These are phyloP conservation scores for Drosophila antonietae DNA, from an alignment of 2,888 invertebrate species.

Conservation along the genomic window DNA sequence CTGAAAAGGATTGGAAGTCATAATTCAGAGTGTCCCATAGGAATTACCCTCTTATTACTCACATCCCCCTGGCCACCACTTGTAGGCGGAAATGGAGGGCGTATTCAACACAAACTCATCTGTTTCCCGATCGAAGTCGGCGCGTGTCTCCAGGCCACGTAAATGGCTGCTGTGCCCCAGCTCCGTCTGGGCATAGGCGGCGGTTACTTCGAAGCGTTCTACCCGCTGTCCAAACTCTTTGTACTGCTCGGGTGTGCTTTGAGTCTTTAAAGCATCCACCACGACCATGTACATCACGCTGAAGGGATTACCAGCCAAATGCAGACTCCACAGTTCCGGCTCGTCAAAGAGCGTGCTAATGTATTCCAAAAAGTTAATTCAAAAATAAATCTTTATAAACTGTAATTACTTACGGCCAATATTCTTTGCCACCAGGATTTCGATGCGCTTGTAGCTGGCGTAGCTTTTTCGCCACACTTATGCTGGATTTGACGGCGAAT, in stretches of 20 bases:
- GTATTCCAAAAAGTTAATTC: no score
- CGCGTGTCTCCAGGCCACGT: conserved; percentile 94
- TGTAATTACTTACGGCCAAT: conserved; percentile 75
- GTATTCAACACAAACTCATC: conserved; percentile 95
- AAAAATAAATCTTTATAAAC: not conserved
- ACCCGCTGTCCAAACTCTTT: conserved; percentile 93
- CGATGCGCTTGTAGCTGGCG: conserved; percentile 89
- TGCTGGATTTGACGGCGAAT: conserved; percentile 41
- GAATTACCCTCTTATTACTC: conserved; percentile 84
- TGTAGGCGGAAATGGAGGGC: conserved; percentile 94
- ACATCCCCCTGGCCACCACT: conserved; percentile 99
- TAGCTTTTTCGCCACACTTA: conserved; percentile 88
- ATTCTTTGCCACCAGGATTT: conserved; percentile 80
- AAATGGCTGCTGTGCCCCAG: conserved; percentile 97
- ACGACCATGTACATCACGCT: conserved; percentile 95
- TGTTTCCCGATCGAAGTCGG: conserved; percentile 92
- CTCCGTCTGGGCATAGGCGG: conserved; percentile 99
- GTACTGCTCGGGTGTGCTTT: conserved; percentile 94
- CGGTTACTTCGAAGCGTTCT: conserved; percentile 92
- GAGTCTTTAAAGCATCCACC: conserved; percentile 93
- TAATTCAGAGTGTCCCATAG: no score
- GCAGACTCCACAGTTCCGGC: conserved; percentile 56
- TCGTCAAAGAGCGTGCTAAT: conserved; percentile 54
- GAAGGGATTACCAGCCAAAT: conserved; percentile 83
- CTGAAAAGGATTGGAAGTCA: conserved; percentile 84